phyloP scores from a whole-genome alignment of 2,797 vertebrate species.

The Scarus forsteni region DNA sequence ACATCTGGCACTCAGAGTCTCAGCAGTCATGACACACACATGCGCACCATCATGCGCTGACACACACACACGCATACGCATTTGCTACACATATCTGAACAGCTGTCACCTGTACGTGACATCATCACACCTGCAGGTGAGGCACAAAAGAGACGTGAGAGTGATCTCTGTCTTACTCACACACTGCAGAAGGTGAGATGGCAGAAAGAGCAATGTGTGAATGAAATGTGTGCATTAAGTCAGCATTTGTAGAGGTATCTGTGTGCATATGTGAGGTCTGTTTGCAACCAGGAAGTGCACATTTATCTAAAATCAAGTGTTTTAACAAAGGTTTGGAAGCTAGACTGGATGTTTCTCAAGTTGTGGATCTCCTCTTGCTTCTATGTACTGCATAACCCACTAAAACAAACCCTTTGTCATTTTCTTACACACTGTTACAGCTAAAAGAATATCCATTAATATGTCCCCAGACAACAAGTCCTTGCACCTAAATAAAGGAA shows the following conservation, averaged over 20 bases:
- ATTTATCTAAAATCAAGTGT: background rate
- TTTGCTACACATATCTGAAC: constrained; percentile 40
- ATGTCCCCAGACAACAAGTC: no score
- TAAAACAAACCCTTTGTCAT: no score
- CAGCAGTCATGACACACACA: constrained; percentile 10
- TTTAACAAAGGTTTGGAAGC: background rate
- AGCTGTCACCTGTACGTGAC: constrained; percentile 55
- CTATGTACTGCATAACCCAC: no score
- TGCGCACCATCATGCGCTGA: background rate
- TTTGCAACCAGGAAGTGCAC: background rate
- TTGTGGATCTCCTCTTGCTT: no score
- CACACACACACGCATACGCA: background rate
- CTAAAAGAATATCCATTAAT: no score
- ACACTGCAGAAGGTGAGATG: constrained; percentile 47
- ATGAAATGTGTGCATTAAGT: constrained; percentile 17
- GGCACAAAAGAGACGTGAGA: constrained; percentile 51
- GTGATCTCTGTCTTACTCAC: constrained; percentile 39
- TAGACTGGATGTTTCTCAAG: no score
- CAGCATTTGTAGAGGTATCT: background rate
- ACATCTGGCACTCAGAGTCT: constrained; percentile 11
- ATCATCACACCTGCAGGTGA: constrained; percentile 70
- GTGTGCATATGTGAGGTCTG: background rate
- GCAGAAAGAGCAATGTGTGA: constrained; percentile 52
- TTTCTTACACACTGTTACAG: no score
- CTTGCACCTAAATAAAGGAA: no score